Base-by-base conservation (phyloP, 2,888 invertebrate species). In the Lottia scabra region DNA sequence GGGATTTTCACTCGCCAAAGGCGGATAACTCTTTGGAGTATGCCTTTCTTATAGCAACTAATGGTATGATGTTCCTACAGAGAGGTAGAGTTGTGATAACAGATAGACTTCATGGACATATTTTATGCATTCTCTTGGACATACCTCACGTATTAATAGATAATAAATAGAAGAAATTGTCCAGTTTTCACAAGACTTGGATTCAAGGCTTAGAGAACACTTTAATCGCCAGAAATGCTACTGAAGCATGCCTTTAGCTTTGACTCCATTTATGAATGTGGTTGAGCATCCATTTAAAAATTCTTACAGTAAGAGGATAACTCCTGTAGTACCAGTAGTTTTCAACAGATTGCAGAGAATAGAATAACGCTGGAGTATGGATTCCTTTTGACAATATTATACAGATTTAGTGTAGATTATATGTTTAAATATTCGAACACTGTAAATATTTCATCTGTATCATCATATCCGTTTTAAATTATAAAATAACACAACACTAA, bases 101-200 rank as follows among this genome's bases (percentile, higher is more conserved):
- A 0, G 79, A 79, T 48, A 63, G 78, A 13, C 70, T 78, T 3
- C 79, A 79, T 64, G 79, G 79, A n/a, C 79, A 79, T 67, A 73
- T 78, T 63, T 45, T 76, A 15, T 70, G 56, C 48, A 66, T n/a
- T n/a, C 70, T 6, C 66, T 77, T 74, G 15, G 44, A 72, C 43
- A 75, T 75, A n/a, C 77, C 77, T 12, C 77, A 75, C 56, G 75
- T 77, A 12, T 69, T 75, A 26, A 72, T 78, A 48, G 75, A 78
- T 65, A 74, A 76, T 65, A 69, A 62, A 30, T 63, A 65, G 6
- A 26, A 68, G n/a, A 77, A 77, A 30, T 70, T 77, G 16, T 69
- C 72, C 13, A 68, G 65, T 43, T 74, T 62, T 43, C 66, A 70
- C 23, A 70, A 70, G 26, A 71, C 74, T 8, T 77, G 75, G 75